Base-by-base conservation (phyloP, 2,113 vertebrate species). In the Serilophus lunatus region DNA sequence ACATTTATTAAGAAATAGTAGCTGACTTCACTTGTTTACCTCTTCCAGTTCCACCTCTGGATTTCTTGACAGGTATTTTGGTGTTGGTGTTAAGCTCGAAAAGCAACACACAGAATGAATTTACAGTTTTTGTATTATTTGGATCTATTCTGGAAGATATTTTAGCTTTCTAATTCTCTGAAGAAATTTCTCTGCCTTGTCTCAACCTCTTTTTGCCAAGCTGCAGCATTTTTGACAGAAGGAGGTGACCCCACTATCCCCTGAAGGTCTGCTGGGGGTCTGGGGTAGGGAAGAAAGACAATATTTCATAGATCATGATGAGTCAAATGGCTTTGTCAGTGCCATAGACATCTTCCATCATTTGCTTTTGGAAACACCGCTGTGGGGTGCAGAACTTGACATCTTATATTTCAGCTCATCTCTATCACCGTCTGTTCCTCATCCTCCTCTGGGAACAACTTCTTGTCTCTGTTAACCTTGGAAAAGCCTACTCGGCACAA, bases 291-390 rank as follows among this genome's bases (percentile, higher is more conserved):
- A 18, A 66, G 25, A 47, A 70, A 70, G 71, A 36, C 28, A n/a
- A 8, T 19, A 5, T 90, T 91, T 82, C 80, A 72, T 33, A 86
- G 88, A 75, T 61, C 35, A 54, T 25, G 51, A 81, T 51, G 35
- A 93, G 53, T 57, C 88, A 87, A 93, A 93, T 20, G 12, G 59
- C 90, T 93, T 93, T 88, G 92, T 92, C 90, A 90, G 31, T 77
- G 68, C 51, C 1, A 1, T 10, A 45, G 68, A 81, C 76, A 77
- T 59, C 93, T 92, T 70, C 93, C 65, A 60, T 92, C 60, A 63
- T 78, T 56, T 81, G 88, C 72, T 80, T 77, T n/a, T 53, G 88
- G 64, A 83, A 86, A 28, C 82, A 66, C 24, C 59, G 82, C 94
- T 83, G 82, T 77, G 79, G 54, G 68, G 72, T 63, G 72, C 64